Base-by-base conservation (phyloP, 2,888 invertebrate genomes). In the Branchipolynoe longqiensis region DNA sequence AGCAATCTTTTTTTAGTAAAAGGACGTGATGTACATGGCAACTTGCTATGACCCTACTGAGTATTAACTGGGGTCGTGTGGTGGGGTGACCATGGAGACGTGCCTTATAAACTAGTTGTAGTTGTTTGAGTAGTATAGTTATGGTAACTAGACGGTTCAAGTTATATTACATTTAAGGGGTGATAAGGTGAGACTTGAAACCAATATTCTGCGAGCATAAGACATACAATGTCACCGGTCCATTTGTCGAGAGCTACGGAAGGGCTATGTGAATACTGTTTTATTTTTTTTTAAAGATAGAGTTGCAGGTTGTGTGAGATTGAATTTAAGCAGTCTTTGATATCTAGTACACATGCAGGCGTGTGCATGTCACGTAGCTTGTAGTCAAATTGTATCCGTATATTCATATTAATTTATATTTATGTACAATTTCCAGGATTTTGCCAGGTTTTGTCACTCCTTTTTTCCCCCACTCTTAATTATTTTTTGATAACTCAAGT, bases 321-420 rank as follows among this genome's bases (percentile, higher is more conserved):
- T 18, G 33, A 12, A n/a, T 33, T 36, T 33, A 69, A 4, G 33
- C 69, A 38, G 38, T 69, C 69, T n/a, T 14, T 36, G 0, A 3
- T 69, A 69, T 38, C 36, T 18, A 69, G 78, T 78, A 78, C 78
- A 78, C 78, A 78, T 78, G 78, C 78, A 48, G 78, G 78, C 78
- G 28, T 78, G 78, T 78, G 41, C 78, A 78, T 78, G 54, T 25
- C 78, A 78, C 69, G 28, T 69, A 69, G 36, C 36, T 33, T 69
- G 69, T 69, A 69, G 36, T 6, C 8, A n/a, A n/a, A n/a, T n/a
- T 69, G 62, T 69, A 31, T 69, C 38, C 1, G n/a, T 69, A 36
- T 69, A 69, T 69, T 69, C 38, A 69, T 69, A 36, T 69, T 62
- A 28, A 62, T 31, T 8, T 38, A 69, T 25, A 36, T 69, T 69